Evolutionary conservation across 2,888 invertebrate genomes (phyloP), one percentile per base, ranked within the genome.

Genomic region (Nycteola revayana): DNA sequence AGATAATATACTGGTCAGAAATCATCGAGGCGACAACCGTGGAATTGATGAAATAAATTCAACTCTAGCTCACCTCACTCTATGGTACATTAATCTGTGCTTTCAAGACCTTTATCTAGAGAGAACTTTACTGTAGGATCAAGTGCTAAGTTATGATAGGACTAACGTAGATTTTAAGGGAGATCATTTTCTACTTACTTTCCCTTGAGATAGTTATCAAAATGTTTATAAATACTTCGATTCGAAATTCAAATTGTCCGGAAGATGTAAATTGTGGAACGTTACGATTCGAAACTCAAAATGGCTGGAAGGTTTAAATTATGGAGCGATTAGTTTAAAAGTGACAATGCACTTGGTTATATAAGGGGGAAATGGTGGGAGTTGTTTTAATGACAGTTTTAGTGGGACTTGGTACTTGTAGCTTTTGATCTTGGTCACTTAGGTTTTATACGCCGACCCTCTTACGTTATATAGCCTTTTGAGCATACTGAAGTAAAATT

Each of bases 81-180:
- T 65, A 54, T 45, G 42, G 44, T 46, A 28, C 51, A 51, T 60
- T 64, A 67, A 55, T 61, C 66, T 66, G 44, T 51, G 28, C 26
- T 49, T 53, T 46, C 51, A 53, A 64, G 59, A 68, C 66, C 69
- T 70, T 75, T 77, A 78, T 79, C 75, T 74, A 75, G 71, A 74
- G 72, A 70, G 70, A 61, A 52, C 69, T 55, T 53, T 65, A 75
- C 79, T 79, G 74, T 76, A 66, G 65, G 66, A 72, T 73, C 70
- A 64, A 73, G 74, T 73, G 71, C 74, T 83, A 80, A 81, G 76
- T 80, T 77, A 79, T 73, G 75, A 76, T 74, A 62, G 67, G 72
- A 76, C 72, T 68, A 73, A 64, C 66, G 62, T 64, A 68, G 70
- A 75, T 78, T 76, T 75, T 66, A 69, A 62, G 58, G 49, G 54